Conservation (phyloP, 1,140 invertebrate genomes). For the Zaprionus taronus region DNA sequence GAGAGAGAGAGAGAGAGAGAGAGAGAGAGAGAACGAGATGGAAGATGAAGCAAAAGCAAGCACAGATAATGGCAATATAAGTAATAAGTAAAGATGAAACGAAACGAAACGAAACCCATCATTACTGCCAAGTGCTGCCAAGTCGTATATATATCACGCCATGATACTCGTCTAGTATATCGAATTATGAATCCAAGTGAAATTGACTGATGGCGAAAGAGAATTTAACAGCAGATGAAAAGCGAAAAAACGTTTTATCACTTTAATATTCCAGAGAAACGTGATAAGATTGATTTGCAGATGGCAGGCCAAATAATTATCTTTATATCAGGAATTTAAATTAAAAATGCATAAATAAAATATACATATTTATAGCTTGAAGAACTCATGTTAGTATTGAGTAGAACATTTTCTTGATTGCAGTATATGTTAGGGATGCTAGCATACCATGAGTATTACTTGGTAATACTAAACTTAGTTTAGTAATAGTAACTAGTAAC, state of each 20-base stretch:
- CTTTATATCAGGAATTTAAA: too few relatives aligned
- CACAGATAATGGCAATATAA: constrained; percentile 10
- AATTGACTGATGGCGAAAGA: constrained; percentile 3
- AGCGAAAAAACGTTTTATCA: not conserved
- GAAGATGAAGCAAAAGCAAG: not conserved
- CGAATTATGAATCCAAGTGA: constrained; percentile 1
- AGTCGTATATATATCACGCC: not conserved
- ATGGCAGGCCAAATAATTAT: too few relatives aligned
- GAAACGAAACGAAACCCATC: constrained; percentile 7
- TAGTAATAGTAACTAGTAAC: too few relatives aligned
- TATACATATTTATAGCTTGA: too few relatives aligned
- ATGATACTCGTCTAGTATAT: not conserved
- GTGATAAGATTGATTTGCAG: too few relatives aligned
- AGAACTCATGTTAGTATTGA: too few relatives aligned
- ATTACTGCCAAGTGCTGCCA: not conserved
- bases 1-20: not conserved
- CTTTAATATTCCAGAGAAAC: too few relatives aligned
- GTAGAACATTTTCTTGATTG: too few relatives aligned
- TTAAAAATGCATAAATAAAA: too few relatives aligned
- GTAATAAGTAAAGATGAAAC: constrained; percentile 9
- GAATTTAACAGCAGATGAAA: not conserved
- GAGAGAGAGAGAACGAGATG: not conserved
- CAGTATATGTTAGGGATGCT: too few relatives aligned
- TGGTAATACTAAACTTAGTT: too few relatives aligned
- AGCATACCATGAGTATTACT: too few relatives aligned